A percentile compares a stretch with the other conserved stretches of the same genome.
Evolutionary conservation across 2,113 vertebrate species (phyloP).

Genomic region (Grammomys dolichurus): DNA sequence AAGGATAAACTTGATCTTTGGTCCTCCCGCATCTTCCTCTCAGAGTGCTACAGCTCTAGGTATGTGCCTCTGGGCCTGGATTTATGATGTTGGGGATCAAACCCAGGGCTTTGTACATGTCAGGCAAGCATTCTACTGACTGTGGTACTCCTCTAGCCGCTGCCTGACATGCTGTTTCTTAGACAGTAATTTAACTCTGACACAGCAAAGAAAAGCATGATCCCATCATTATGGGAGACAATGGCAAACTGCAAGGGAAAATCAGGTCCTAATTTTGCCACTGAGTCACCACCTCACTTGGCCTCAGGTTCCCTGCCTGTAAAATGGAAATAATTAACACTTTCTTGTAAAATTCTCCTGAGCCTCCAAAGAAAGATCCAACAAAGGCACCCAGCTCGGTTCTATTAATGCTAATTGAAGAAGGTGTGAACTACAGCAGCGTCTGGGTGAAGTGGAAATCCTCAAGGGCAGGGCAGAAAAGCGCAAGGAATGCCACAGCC

Average conservation of each 20-base stretch:
- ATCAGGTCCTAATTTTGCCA: conserved; percentile 71
- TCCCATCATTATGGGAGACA: conserved; percentile 40
- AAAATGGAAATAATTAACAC: conserved; percentile 81
- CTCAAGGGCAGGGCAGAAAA: not conserved
- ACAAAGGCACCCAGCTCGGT: conserved; percentile 64
- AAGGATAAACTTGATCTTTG: not conserved
- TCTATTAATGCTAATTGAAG: conserved; percentile 75
- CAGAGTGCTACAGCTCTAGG: not conserved
- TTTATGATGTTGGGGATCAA: not conserved
- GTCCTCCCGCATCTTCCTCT: not conserved
- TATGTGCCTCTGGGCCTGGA: not conserved
- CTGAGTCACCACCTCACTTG: conserved; percentile 69
- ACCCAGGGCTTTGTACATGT: not conserved
- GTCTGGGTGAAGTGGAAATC: conserved; percentile 34
- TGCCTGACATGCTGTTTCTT: not conserved
- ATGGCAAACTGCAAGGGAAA: conserved; percentile 54
- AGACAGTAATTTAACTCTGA: conserved; percentile 43
- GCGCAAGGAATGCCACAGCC: not conserved
- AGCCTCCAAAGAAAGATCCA: conserved; percentile 51
- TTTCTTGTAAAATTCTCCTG: conserved; percentile 80
- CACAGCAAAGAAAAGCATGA: not conserved
- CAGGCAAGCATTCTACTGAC: not conserved
- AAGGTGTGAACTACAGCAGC: conserved; percentile 62
- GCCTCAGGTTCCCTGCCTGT: conserved; percentile 76
- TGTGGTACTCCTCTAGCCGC: not conserved